Conservation (phyloP, 2,797 vertebrate genomes). For the Alectoris magna region DNA sequence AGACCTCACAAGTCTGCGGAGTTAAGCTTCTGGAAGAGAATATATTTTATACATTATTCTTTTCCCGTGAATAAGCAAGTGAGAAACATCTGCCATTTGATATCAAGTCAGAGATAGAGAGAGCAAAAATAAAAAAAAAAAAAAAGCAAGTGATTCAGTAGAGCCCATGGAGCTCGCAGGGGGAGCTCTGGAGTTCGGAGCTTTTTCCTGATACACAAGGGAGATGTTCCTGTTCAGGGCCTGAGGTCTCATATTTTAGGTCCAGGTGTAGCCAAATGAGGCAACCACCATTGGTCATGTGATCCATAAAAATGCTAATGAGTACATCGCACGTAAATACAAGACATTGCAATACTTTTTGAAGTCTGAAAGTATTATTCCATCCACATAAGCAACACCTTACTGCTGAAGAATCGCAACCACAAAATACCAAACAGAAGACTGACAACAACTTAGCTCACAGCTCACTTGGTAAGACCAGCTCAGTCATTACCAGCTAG, state of each 20-base stretch:
- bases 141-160: neutral
- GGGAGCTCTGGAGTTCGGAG: neutral
- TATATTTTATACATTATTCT: neutral
- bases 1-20: neutral
- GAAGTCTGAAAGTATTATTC: neutral
- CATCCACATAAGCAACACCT: neutral
- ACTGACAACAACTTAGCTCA: neutral
- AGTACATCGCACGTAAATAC: accelerated
- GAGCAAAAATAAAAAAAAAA: neutral
- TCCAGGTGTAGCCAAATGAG: neutral
- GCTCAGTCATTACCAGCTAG: neutral
- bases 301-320: neutral
- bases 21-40: neutral
- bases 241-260: neutral
- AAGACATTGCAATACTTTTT: neutral
- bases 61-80: neutral
- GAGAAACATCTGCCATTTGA: neutral
- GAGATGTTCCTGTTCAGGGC: neutral
- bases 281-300: neutral
- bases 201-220: neutral
- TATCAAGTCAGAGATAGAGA: neutral
- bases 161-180: neutral
- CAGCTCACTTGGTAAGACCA: neutral
- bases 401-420: neutral
- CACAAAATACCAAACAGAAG: neutral